Evolutionary conservation across 2,888 invertebrate genomes (phyloP), one percentile per base, ranked within the genome.

Genomic region (Leptogaster cylindrica): DNA sequence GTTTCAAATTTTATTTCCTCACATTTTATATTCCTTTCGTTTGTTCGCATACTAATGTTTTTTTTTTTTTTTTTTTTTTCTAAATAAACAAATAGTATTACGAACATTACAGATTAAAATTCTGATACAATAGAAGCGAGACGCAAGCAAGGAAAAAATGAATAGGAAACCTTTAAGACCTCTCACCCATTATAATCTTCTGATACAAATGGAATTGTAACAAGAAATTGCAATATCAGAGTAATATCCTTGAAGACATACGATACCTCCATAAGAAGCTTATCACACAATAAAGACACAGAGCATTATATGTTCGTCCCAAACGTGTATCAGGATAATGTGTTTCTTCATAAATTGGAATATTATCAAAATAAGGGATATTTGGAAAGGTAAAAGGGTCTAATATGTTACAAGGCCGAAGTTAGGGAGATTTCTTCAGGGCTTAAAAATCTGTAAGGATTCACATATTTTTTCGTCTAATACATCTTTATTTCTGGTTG

Each of bases 351-450:
- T 20, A 55, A 55, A 55, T 55, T 55, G 55, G 55, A 55, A 55
- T 55, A 55, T 55, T 55, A 55, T 33, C 36, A 55, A 39, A 55
- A 55, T 55, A 55, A 55, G 55, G 55, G 55, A 55, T 39, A 36
- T 55, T 55, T 55, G 23, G 55, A 55, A 55, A 55, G 39, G 36
- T 55, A 36, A 23, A 48, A 55, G 36, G 36, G 55, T 23, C 55
- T 55, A 36, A 55, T 55, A 39, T 55, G 36, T 55, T 36, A 55
- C 55, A 55, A 36, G 36, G 36, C 20, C 55, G 23, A 36, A 55
- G 36, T 39, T 39, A 36, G 23, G 23, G 51, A 52, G 52, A 52
- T 52, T 52, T 52, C 31, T 18, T 16, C 16, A 33, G 52, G 31
- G 18, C 52, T 31, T 33, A 18, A 18, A 33, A 28, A 52, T 33